These are phyloP conservation scores for Macrophya alboannulata DNA, from an alignment of 2,888 invertebrate species.

Conservation along the genomic window DNA sequence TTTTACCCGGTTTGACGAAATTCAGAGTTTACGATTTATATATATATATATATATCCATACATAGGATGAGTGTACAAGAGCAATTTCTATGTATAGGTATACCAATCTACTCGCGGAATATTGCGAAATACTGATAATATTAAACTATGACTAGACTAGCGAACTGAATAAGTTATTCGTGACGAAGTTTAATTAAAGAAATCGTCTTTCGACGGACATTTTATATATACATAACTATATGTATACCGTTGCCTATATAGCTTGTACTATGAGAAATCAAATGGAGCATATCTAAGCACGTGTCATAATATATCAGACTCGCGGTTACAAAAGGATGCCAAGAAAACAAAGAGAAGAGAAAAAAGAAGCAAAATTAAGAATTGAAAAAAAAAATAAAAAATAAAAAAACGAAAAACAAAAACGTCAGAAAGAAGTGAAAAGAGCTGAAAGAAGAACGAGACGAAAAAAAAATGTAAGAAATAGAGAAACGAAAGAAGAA, in stretches of 20 bases:
- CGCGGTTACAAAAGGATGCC: constrained; percentile 38
- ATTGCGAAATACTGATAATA: neutral
- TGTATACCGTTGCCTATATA: neutral
- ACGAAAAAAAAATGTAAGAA: neutral
- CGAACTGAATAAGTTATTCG: neutral
- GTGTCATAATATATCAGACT: constrained; percentile 42
- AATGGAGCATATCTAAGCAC: constrained; percentile 37
- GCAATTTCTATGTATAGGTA: neutral
- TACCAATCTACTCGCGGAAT: neutral
- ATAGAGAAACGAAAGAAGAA: too few species aligned
- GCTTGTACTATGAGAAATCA: neutral
- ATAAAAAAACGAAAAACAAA: neutral
- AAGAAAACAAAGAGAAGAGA: neutral
- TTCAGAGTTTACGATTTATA: neutral
- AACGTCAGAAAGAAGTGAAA: neutral
- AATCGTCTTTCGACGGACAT: neutral
- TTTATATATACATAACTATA: neutral
- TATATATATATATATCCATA: too few species aligned
- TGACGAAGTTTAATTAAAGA: constrained; percentile 43
- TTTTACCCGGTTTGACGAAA: neutral
- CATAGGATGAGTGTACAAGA: too few species aligned
- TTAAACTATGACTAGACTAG: neutral
- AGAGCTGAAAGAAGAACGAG: neutral
- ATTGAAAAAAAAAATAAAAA: neutral
- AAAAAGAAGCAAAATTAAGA: neutral